Evolutionary conservation across 2,113 vertebrate genomes (phyloP).

Genomic region (Pseudorectes ferrugineus): DNA sequence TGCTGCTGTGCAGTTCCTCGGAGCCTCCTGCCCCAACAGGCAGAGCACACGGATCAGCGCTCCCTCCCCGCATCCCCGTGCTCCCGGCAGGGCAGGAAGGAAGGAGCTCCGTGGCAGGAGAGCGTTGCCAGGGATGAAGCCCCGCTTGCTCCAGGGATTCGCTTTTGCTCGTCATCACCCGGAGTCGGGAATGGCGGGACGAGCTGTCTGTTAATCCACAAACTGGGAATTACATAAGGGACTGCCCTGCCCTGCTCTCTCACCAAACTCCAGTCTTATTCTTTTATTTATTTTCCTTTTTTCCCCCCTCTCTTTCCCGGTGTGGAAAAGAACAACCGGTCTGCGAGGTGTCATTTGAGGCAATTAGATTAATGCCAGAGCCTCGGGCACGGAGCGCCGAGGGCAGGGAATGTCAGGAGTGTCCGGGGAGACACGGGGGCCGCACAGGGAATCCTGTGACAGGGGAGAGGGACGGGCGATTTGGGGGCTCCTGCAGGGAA

Average conservation of each 20-base stretch:
- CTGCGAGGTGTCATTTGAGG: background rate
- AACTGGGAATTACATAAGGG: background rate
- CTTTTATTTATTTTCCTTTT: background rate
- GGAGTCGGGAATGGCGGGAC: background rate
- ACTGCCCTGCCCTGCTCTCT: background rate
- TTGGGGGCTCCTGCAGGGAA: rapidly evolving
- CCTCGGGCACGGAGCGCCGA: background rate
- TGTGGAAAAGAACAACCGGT: background rate
- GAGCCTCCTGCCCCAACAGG: constrained; percentile 41
- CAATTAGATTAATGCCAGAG: background rate
- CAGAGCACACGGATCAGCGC: background rate
- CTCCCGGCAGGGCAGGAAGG: background rate
- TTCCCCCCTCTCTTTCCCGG: rapidly evolving
- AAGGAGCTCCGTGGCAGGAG: background rate
- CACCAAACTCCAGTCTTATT: background rate
- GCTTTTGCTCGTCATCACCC: background rate
- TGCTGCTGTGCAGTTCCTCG: background rate
- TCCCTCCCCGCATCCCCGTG: background rate
- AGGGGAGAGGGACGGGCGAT: rapidly evolving
- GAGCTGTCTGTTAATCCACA: background rate
- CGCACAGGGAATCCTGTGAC: background rate
- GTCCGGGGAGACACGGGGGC: background rate
- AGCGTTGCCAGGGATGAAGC: background rate
- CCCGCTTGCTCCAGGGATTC: background rate
- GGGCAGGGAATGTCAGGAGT: background rate